Percentiles rank a stretch among this genome's conserved stretches.
Evolutionary conservation across 2,113 vertebrate genomes (phyloP).

Genomic region (Otocyon megalotis): DNA sequence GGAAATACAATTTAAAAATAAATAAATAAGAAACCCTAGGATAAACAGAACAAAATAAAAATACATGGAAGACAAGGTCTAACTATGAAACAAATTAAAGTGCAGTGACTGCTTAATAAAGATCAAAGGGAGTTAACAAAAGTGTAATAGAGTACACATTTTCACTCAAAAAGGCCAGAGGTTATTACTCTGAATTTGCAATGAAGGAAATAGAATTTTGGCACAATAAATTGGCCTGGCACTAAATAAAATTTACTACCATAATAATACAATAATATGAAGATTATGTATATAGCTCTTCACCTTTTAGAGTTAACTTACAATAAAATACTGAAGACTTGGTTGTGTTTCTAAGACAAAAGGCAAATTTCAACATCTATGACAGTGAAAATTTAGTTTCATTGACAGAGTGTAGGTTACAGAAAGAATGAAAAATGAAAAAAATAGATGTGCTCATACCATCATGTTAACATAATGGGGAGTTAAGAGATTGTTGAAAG

Average conservation of each 20-base stretch:
- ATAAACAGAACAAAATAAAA: constrained; percentile 7
- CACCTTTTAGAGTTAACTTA: not conserved
- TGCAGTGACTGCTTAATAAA: not conserved
- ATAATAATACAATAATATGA: constrained; percentile 11
- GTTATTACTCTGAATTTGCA: not conserved
- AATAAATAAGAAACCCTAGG: not conserved
- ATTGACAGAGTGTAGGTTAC: not conserved
- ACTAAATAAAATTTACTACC: not conserved
- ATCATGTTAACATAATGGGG: not conserved
- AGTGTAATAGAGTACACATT: not conserved
- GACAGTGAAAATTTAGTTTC: not conserved
- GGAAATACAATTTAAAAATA: not conserved
- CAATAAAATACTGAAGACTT: not conserved
- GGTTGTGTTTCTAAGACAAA: not conserved
- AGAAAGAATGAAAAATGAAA: not conserved
- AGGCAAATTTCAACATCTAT: not conserved
- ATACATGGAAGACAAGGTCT: not conserved
- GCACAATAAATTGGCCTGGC: not conserved
- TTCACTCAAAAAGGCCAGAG: not conserved
- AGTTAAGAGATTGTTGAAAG: not conserved
- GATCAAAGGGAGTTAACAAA: not conserved
- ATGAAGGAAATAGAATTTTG: constrained; percentile 11
- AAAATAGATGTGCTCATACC: not conserved
- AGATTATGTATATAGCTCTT: not conserved
- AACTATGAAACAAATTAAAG: not conserved